These are phyloP conservation scores for Cricetomys ansorgei DNA, from an alignment of 2,113 vertebrate species.

Conservation along the genomic window DNA sequence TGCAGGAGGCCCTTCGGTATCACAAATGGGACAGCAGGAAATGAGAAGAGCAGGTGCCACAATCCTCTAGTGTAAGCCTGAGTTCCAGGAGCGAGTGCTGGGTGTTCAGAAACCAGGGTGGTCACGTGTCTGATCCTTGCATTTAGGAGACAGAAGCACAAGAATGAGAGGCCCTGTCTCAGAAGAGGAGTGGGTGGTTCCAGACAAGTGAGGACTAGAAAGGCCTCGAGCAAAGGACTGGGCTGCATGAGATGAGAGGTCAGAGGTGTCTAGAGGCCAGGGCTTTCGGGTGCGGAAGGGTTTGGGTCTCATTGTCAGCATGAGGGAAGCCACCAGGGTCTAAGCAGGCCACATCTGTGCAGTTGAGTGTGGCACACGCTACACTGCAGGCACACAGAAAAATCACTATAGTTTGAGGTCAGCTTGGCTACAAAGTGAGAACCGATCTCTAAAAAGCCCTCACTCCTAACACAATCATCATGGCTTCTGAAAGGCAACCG, in stretches of 20 bases:
- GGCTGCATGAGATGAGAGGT: not conserved
- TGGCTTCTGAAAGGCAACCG: not conserved
- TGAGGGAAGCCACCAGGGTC: slow-evolving; percentile 26
- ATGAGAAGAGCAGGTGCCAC: not conserved
- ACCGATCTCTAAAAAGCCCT: not conserved
- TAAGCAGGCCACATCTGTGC: slow-evolving; percentile 7
- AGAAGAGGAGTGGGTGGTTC: not conserved
- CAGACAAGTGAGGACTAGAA: not conserved
- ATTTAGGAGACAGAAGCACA: not conserved
- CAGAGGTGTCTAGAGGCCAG: not conserved
- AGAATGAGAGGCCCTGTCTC: not conserved
- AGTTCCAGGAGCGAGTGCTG: not conserved
- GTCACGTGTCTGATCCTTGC: not conserved
- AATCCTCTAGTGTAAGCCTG: not conserved
- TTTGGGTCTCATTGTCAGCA: slow-evolving; percentile 21
- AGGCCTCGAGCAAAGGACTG: not conserved
- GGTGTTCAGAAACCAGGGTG: not conserved
- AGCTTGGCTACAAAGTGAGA: not conserved
- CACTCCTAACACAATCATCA: not conserved
- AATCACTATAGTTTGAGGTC: not conserved
- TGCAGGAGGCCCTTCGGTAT: not conserved
- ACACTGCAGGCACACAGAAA: not conserved
- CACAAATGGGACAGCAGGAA: not conserved
- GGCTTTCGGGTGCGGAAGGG: not conserved
- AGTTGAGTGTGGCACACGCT: not conserved